Evolutionary conservation across 2,888 invertebrate genomes (phyloP).

Genomic region (Ferrisia virgata): DNA sequence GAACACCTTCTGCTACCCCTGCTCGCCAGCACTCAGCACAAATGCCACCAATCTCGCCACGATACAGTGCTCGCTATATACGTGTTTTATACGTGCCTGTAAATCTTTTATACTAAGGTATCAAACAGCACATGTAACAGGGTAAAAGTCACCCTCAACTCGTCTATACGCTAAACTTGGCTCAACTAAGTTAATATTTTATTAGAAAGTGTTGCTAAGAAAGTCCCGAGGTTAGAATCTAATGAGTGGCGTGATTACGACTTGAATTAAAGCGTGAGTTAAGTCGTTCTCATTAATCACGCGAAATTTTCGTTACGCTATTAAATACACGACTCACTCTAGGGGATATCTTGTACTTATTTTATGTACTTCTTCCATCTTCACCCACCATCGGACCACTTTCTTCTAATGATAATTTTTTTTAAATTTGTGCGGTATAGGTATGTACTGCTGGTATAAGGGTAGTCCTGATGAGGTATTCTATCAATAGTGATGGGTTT

Average conservation of each 20-base stretch:
- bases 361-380: too few species aligned
- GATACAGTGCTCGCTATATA: too few species aligned
- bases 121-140: not conserved
- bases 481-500: too few species aligned
- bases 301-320: not conserved
- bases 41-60: not conserved
- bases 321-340: not conserved
- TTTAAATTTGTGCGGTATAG: too few species aligned
- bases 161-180: not conserved
- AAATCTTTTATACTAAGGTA: constrained; percentile 6
- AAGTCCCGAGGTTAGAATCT: constrained; percentile 4
- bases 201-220: constrained; percentile 6
- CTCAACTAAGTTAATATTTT: not conserved
- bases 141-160: not conserved
- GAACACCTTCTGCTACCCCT: too few species aligned
- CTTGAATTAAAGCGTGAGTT: constrained; percentile 5
- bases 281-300: constrained; percentile 10
- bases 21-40: not conserved
- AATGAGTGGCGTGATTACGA: constrained; percentile 13
- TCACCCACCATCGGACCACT: too few species aligned
- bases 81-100: not conserved
- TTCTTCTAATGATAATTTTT: too few species aligned
- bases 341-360: not conserved
- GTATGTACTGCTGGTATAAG: too few species aligned
- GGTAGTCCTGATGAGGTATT: too few species aligned